Evolutionary conservation across 2,797 vertebrate species (phyloP), one percentile per base, ranked within the genome.

Genomic region (Eulemur rubriventer): DNA sequence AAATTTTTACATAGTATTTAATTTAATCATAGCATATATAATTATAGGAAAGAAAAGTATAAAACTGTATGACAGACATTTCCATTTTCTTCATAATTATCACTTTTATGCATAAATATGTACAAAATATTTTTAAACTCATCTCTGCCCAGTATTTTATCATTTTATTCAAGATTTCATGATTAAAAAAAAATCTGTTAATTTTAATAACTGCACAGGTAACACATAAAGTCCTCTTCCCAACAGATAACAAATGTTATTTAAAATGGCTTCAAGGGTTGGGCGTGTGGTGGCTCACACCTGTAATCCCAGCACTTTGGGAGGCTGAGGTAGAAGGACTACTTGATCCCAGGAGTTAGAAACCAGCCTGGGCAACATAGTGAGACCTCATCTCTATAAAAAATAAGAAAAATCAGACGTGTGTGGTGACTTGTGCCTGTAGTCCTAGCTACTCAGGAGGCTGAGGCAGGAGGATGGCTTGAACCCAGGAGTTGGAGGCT

Each of bases 61-160:
- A 88, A 52, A 85, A 16, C 75, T 73, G 10, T 30, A 46, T 20
- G 11, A 72, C 0, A 83, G 30, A 8, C 35, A 91, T 80, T 92
- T 87, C 41, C 13, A 90, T 83, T 90, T 28, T 76, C 57, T 76
- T 78, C 38, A 52, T 50, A 87, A 50, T 80, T 52, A 92, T 28
- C 43, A 91, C 35, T 73, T 86, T 75, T 46, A 57, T 69, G 9
- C 9, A 78, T 38, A 72, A 50, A 75, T 65, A 83, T 52, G 22
- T 50, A 84, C 46, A 38, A 72, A 95, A 83, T 63, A 97, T 52
- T 82, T 30, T 8, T 89, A 83, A 96, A 82, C 30, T 61, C 52
- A 65, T 70, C n/a, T 81, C 43, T 89, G 18, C 7, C 35, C n/a
- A 76, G 2, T 46, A 70, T 50, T 89, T 48, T 75, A 92, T 6